A percentile compares a stretch with the other conserved stretches of the same genome.
Conservation (phyloP, 2,797 vertebrate species). For the Triplophysa bombifrons region DNA sequence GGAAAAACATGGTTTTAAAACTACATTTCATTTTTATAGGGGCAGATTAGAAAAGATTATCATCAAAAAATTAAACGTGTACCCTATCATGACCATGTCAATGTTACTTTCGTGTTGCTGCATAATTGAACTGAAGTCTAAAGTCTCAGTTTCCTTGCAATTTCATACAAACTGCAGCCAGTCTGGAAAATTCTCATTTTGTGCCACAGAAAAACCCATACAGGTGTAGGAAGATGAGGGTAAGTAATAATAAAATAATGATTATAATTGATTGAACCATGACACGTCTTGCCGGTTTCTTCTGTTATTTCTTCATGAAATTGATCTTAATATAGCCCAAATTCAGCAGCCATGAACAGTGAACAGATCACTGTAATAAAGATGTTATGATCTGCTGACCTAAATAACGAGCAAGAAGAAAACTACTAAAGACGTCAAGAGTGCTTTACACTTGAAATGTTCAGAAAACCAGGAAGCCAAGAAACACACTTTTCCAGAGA, state of each 20-base stretch:
- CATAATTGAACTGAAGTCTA: no score
- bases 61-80: no score
- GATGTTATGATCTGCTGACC: conserved; percentile 1
- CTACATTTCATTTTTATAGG: no score
- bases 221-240: not conserved
- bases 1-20: no score
- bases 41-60: no score
- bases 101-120: no score
- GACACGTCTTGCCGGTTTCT: not conserved
- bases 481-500: no score
- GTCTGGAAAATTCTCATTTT: not conserved
- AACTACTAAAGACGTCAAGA: not conserved
- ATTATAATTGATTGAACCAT: not conserved
- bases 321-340: not conserved
- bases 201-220: not conserved
- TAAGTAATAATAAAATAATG: not conserved
- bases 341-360: not conserved
- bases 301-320: not conserved
- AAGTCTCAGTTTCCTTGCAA: not conserved
- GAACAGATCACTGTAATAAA: conserved; percentile 23
- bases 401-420: not conserved
- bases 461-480: no score
- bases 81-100: no score
- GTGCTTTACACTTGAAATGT: not conserved
- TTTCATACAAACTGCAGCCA: no score